These are phyloP conservation scores for Leucopternis melanops DNA, from an alignment of 2,113 vertebrate genomes.

Conservation along the genomic window DNA sequence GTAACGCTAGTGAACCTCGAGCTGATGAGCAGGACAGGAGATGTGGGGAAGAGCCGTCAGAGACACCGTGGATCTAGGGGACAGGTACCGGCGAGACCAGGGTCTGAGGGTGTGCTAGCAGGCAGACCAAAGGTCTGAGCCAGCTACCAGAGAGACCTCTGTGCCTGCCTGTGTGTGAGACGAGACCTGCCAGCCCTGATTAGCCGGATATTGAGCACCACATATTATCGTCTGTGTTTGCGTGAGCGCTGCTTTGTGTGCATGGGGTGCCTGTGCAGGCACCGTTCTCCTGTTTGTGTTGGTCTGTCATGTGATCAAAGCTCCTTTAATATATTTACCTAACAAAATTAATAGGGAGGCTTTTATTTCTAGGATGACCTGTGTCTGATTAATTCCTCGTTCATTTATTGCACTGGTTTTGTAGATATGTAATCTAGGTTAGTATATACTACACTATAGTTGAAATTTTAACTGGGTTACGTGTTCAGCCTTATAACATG, in stretches of 20 bases:
- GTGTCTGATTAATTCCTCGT: neutral
- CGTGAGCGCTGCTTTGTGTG: neutral
- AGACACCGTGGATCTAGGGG: neutral
- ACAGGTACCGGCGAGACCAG: fast-evolving
- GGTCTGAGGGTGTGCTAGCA: neutral
- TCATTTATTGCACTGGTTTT: neutral
- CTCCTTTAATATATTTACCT: neutral
- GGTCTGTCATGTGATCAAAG: neutral
- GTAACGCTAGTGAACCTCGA: neutral
- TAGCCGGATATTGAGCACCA: neutral
- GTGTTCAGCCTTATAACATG: neutral
- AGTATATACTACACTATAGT: neutral
- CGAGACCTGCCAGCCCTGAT: neutral
- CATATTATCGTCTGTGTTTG: fast-evolving
- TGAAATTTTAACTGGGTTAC: neutral
- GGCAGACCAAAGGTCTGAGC: neutral
- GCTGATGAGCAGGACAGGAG: neutral
- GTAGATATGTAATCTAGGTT: neutral
- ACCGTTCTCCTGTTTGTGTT: neutral
- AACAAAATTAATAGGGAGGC: neutral
- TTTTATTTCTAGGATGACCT: neutral
- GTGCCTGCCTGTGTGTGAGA: neutral
- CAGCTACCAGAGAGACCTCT: neutral
- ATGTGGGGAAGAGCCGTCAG: neutral
- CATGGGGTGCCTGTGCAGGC: neutral